A percentile compares a stretch with the other conserved stretches of the same genome.
Conservation (phyloP, 2,797 vertebrate genomes). For the Centropyge bicolor region DNA sequence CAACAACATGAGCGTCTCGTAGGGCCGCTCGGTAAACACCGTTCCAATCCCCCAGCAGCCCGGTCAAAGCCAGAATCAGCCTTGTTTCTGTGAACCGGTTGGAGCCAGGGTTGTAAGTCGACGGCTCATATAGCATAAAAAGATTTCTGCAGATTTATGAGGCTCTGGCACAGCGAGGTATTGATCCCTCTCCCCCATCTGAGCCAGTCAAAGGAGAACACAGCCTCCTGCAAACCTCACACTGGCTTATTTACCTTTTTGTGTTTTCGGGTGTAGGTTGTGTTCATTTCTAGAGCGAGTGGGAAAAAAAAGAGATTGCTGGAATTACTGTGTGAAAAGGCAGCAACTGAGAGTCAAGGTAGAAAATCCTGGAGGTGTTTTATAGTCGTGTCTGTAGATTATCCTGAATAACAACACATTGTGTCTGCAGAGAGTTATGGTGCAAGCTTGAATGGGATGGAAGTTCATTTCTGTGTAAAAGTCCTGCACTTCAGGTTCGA, state of each 20-base stretch:
- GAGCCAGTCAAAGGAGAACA: constrained; percentile 20
- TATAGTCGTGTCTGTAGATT: background rate
- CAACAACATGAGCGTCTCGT: constrained; percentile 11
- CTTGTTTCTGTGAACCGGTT: constrained; percentile 44
- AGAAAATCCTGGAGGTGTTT: background rate
- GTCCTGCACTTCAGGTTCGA: no score
- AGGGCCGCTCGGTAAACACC: constrained; percentile 16
- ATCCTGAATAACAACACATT: background rate
- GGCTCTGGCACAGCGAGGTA: constrained; percentile 49
- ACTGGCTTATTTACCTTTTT: constrained; percentile 25
- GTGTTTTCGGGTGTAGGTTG: background rate
- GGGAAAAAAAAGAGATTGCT: background rate
- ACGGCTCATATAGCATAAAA: constrained; percentile 61
- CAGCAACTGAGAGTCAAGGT: background rate
- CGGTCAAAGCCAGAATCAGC: constrained; percentile 24
- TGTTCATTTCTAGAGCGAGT: constrained; percentile 15
- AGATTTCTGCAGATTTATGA: constrained; percentile 67
- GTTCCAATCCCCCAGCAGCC: constrained; percentile 28
- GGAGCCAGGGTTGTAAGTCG: constrained; percentile 57
- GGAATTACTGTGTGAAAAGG: background rate
- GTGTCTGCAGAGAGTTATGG: background rate
- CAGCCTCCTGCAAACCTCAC: constrained; percentile 24
- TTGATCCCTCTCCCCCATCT: constrained; percentile 52
- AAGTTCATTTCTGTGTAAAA: no score
- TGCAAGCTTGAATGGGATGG: no score